These are phyloP conservation scores for Phrynosoma platyrhinos DNA, from an alignment of 2,113 vertebrate genomes.

Conservation along the genomic window DNA sequence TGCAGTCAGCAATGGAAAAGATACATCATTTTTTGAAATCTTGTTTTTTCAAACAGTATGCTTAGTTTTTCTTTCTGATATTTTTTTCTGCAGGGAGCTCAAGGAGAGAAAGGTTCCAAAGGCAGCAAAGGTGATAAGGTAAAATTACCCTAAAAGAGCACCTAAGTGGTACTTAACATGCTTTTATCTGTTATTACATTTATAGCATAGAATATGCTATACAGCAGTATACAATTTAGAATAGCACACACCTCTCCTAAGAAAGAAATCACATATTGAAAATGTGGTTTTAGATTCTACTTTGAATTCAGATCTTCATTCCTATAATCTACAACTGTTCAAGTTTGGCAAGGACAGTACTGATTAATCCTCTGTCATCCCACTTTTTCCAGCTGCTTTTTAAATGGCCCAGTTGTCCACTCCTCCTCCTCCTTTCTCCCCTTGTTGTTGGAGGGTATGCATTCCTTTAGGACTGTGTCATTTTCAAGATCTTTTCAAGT, in stretches of 20 bases:
- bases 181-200: neutral
- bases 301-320: neutral
- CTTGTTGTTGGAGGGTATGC: no score
- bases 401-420: no score
- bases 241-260: neutral
- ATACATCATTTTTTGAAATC: conserved; percentile 1
- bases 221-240: neutral
- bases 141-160: conserved; percentile 42
- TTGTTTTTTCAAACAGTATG: neutral
- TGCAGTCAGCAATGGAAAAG: neutral
- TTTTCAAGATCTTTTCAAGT: neutral
- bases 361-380: no score
- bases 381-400: no score
- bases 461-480: neutral
- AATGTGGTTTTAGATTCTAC: neutral
- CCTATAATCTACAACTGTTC: no score
- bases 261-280: neutral
- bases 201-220: neutral
- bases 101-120: conserved; percentile 87
- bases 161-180: rapidly evolving
- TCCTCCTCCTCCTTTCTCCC: no score
- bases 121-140: conserved; percentile 95
- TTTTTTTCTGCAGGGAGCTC: conserved; percentile 84
- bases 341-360: no score
- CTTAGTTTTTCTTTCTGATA: conserved; percentile 5